Base-by-base conservation (phyloP, 2,797 vertebrate species). In the Neoniphon sammara region DNA sequence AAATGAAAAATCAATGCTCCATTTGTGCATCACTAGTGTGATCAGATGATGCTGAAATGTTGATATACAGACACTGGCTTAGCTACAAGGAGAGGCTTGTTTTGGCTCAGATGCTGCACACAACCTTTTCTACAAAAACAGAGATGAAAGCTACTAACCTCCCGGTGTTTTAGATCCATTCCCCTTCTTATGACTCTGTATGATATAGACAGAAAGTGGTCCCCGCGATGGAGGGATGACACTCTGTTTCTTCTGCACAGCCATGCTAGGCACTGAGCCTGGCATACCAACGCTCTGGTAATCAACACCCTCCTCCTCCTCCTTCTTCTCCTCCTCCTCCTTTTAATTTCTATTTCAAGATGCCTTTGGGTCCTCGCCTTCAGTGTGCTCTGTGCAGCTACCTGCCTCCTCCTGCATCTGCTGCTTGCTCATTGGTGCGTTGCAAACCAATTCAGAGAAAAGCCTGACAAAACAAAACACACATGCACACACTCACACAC, bases 311-410 rank as follows among this genome's bases (percentile, higher is more conserved):
- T 34, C 52, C 62, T 60, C 23, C 60, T 36, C 31, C 52, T 61
- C 62, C 39, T 66, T 52, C 31, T 70, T 31, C 46, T 72, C 74
- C 80, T 85, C 80, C 73, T 73, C 80, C 86, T 84, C 73, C 68
- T 84, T 64, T 66, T 30, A 86, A 84, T 88, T 82, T 86, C 89
- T 93, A 91, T 91, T 90, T 91, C 85, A 79, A 89, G 90, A 90
- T 85, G 85, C 91, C 91, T 89, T 60, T 68, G 57, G 87, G 90
- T 85, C 79, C 70, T 88, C n/a, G 3, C 71, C 66, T 56, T 72
- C 53, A 74, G 69, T 81, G 75, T 80, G 78, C 1, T 36, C 58
- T 34, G 78, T 73, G 71, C 34, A 50, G 61, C 66, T 73, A 74
- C 21, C 75, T 79, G 85, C 77, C 72, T 84, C 68, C 82, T 78